Base-by-base conservation (phyloP, 2,113 vertebrate species). In the Oceanites oceanicus region DNA sequence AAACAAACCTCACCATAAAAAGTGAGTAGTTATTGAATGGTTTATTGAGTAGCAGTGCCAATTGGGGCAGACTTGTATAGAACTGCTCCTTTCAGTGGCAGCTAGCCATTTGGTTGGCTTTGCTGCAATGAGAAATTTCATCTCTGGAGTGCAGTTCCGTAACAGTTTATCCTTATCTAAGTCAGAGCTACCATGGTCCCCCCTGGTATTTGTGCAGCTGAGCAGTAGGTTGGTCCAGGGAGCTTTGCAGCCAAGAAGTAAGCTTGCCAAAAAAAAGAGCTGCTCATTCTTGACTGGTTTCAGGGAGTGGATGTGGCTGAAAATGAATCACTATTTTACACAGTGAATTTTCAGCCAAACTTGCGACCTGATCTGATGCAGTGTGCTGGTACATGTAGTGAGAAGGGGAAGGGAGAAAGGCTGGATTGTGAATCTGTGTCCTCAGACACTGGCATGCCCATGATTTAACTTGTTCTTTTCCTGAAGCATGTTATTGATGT, bases 121-220 rank as follows among this genome's bases (percentile, higher is more conserved):
- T 63, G 72, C 76, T 92, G 86, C 76, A 40, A 15, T 53, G 29
- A 88, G 75, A 86, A 83, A 84, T 92, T 84, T 91, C 27, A 30
- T 87, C 34, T 92, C 86, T 71, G 77, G 79, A 81, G 52, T 44
- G 61, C n/a, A 47, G 27, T 81, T 77, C 52, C 36, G 6, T 56
- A 78, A 73, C 61, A 81, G 47, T 92, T 95, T 90, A 74, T 87
- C 26, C 76, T 78, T 81, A 36, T 81, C 65, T 67, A 53, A 88
- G 70, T 85, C 53, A 86, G 88, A 83, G 63, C 18, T 75, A 26
- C 72, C 61, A 14, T 52, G 32, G 25, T 74, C 36, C 40, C 53
- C 82, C 49, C 40, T 94, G 70, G 52, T 95, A 38, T 75, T 82
- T 75, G 58, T 92, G 89, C 81, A 87, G 76, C 81, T 94, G 87